phyloP scores from a whole-genome alignment of 2,797 vertebrate genomes.

The Labroides dimidiatus region DNA sequence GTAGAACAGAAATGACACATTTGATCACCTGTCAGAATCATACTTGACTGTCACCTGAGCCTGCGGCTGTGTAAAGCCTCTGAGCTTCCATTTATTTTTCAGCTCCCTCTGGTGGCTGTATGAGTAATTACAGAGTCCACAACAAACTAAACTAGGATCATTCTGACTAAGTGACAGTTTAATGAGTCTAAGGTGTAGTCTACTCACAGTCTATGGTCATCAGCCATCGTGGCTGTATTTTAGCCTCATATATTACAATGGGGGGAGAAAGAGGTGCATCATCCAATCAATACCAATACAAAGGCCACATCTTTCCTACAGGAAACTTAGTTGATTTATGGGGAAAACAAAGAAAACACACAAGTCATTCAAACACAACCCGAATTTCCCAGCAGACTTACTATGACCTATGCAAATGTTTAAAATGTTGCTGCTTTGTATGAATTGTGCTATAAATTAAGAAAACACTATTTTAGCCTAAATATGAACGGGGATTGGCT shows the following conservation, averaged over 20 bases:
- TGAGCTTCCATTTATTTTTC: background rate
- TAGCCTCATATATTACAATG: no score
- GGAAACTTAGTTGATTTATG: background rate
- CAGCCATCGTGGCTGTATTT: no score
- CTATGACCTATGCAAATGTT: rapidly evolving
- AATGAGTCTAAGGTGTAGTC: no score
- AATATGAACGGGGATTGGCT: background rate
- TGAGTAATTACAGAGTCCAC: background rate
- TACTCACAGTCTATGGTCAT: no score
- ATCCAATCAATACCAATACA: no score
- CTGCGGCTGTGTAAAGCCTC: background rate
- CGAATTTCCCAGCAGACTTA: background rate
- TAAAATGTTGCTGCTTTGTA: rapidly evolving
- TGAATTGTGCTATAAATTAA: rapidly evolving
- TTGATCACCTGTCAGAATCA: background rate
- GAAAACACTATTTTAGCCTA: background rate
- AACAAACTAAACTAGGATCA: no score
- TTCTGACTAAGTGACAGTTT: no score
- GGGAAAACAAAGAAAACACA: background rate
- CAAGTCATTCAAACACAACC: background rate
- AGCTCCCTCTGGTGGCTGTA: background rate
- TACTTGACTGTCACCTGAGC: background rate
- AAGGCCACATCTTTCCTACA: no score
- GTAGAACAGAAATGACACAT: slow-evolving; percentile 13
- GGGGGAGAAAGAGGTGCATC: no score